Percentiles rank a stretch among this genome's conserved stretches.
phyloP scores from a whole-genome alignment of 2,113 vertebrate species.

The Amia ocellicauda region DNA sequence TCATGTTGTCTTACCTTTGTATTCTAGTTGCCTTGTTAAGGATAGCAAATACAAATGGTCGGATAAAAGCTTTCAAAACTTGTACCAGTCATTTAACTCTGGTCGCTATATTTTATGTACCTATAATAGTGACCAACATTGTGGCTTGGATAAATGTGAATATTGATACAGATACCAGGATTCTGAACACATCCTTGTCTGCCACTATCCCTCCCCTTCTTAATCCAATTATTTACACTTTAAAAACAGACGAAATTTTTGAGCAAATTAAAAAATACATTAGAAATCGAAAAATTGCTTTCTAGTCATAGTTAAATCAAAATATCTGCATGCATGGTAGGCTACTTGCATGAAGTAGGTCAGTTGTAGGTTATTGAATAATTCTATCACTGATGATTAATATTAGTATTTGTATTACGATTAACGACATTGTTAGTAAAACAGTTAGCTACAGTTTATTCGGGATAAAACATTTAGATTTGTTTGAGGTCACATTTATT shows the following conservation, averaged over 20 bases:
- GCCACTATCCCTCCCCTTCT: not conserved
- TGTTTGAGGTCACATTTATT: too few relatives aligned
- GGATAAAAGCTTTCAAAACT: conserved; percentile 14
- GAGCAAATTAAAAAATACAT: conserved; percentile 3
- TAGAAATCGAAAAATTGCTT: not conserved
- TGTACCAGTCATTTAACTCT: conserved; percentile 1
- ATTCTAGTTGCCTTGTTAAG: conserved; percentile 1
- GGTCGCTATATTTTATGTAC: conserved; percentile 5
- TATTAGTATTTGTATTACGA: too few relatives aligned
- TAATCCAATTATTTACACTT: conserved; percentile 14
- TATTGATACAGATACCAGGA: conserved; percentile 10
- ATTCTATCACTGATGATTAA: too few relatives aligned
- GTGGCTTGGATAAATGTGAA: not conserved
- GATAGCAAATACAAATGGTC: not conserved
- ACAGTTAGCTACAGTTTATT: too few relatives aligned
- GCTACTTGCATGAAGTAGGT: too few relatives aligned
- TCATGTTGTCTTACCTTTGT: not conserved
- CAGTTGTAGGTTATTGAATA: too few relatives aligned
- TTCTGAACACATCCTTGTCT: conserved; percentile 8
- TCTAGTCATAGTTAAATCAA: too few relatives aligned
- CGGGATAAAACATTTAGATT: too few relatives aligned
- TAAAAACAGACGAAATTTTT: conserved; percentile 10
- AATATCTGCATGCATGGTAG: too few relatives aligned
- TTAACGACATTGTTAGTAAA: too few relatives aligned
- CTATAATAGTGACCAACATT: not conserved